These are phyloP conservation scores for Tokudaia muenninki DNA, from an alignment of 2,797 vertebrate genomes.

Conservation along the genomic window DNA sequence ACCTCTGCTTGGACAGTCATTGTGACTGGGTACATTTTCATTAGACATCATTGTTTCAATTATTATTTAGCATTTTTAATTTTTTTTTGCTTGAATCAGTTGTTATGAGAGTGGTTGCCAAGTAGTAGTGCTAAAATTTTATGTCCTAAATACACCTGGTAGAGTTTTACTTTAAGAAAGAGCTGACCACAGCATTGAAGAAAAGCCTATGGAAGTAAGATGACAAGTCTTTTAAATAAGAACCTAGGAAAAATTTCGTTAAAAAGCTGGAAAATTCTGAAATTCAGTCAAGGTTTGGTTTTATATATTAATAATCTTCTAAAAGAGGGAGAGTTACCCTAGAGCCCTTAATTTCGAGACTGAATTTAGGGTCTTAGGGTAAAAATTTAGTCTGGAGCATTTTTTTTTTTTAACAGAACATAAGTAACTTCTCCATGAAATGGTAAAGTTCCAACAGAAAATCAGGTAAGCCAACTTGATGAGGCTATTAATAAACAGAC, in stretches of 20 bases:
- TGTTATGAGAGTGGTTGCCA: slow-evolving; percentile 13
- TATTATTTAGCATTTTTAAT: neutral
- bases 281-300: neutral
- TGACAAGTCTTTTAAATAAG: neutral
- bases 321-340: neutral
- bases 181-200: neutral
- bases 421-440: neutral
- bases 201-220: neutral
- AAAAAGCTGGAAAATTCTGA: neutral
- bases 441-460: neutral
- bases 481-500: neutral
- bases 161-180: neutral
- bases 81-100: neutral
- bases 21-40: neutral
- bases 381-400: neutral
- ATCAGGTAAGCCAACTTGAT: neutral
- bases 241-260: neutral
- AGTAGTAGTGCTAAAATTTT: neutral
- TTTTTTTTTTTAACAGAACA: neutral
- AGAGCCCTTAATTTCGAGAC: neutral
- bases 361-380: neutral
- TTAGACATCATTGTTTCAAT: neutral
- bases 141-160: slow-evolving; percentile 12
- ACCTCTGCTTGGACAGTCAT: neutral
- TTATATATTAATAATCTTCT: neutral